These are phyloP conservation scores for Procambarus virginalis DNA, from an alignment of 1,140 invertebrate genomes.

Conservation along the genomic window DNA sequence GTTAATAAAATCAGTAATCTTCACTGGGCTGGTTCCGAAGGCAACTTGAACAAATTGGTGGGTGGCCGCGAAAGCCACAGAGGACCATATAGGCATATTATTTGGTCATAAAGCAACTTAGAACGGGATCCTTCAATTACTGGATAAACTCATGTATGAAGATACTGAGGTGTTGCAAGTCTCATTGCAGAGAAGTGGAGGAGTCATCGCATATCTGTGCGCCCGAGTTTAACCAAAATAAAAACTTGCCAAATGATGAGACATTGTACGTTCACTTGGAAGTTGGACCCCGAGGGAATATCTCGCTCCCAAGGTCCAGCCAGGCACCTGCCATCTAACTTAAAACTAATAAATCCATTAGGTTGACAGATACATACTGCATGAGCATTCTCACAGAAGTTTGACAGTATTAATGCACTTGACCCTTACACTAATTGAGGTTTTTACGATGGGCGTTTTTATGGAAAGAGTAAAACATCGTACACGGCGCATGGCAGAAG, in stretches of 20 bases:
- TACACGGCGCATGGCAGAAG: slow-evolving; percentile 30
- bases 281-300: slow-evolving; percentile 37
- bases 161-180: neutral
- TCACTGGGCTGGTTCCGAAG: slow-evolving; percentile 13
- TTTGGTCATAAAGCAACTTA: neutral
- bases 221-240: slow-evolving; percentile 33
- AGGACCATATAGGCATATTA: neutral
- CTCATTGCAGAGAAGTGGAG: neutral
- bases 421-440: neutral
- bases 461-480: slow-evolving; percentile 33
- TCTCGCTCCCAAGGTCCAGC: neutral
- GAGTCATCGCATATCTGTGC: neutral
- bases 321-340: neutral
- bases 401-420: neutral
- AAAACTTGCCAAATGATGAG: slow-evolving; percentile 46
- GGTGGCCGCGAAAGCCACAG: neutral
- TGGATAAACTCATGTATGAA: neutral
- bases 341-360: neutral
- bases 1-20: slow-evolving; percentile 20
- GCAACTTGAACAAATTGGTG: slow-evolving; percentile 58
- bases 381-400: neutral
- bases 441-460: neutral
- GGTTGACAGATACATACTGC: no score
- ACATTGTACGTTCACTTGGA: slow-evolving; percentile 48
- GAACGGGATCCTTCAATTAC: neutral